These are phyloP conservation scores for Orchesella cincta DNA, from an alignment of 1,140 invertebrate genomes.

Conservation along the genomic window DNA sequence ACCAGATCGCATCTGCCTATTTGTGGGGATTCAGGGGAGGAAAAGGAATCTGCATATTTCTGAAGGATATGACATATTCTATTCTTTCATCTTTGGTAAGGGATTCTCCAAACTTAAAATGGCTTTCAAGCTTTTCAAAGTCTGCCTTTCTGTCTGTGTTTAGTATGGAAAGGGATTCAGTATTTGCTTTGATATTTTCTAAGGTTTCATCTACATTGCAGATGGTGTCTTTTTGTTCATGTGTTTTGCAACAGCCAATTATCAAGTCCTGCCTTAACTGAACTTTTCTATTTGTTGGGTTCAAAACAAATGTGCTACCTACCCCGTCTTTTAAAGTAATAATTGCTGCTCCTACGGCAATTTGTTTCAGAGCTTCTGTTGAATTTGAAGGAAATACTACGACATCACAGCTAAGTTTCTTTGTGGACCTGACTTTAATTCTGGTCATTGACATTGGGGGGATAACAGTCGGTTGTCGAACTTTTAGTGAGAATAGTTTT, in stretches of 20 bases:
- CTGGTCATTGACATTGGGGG: neutral
- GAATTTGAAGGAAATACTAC: neutral
- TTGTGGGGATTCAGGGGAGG: neutral
- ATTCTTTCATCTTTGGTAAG: neutral
- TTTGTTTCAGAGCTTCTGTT: neutral
- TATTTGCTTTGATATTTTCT: neutral
- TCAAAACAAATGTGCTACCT: neutral
- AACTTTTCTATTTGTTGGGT: neutral
- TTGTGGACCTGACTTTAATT: neutral
- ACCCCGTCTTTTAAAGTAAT: neutral
- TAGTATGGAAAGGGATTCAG: neutral
- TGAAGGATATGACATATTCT: neutral
- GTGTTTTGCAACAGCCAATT: neutral
- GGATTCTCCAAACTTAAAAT: conserved; percentile 8
- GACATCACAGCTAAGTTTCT: neutral
- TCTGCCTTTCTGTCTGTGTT: neutral
- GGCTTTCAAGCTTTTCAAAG: neutral
- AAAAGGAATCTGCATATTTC: neutral
- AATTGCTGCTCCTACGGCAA: neutral
- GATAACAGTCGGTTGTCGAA: neutral
- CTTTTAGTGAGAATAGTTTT: neutral
- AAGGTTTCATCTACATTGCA: neutral
- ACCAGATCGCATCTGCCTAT: conserved; percentile 11
- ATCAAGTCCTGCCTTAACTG: neutral
- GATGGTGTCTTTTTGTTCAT: neutral